A percentile compares a stretch with the other conserved stretches of the same genome.
phyloP scores from a whole-genome alignment of 2,888 invertebrate species.

The Scaeva pyrastri region DNA sequence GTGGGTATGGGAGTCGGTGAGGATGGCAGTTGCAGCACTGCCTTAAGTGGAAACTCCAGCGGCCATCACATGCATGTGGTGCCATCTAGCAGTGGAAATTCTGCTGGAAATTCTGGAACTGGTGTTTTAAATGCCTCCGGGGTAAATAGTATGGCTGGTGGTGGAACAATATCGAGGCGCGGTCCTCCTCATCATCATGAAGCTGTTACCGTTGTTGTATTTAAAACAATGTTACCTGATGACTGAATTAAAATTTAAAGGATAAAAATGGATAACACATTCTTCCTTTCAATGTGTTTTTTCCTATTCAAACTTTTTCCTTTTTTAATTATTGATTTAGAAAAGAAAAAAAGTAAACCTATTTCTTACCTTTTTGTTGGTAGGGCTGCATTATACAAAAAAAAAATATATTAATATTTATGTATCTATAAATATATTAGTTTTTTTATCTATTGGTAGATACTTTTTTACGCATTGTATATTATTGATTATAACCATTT shows the following conservation, averaged over 20 bases:
- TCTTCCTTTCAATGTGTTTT: constrained; percentile 22
- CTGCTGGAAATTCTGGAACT: constrained; percentile 47
- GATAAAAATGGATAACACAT: constrained; percentile 21
- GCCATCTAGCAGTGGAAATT: constrained; percentile 58
- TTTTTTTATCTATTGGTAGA: constrained; percentile 36
- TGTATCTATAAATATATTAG: constrained; percentile 7
- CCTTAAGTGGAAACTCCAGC: constrained; percentile 23
- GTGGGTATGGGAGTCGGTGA: constrained; percentile 30
- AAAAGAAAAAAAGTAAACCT: constrained; percentile 33
- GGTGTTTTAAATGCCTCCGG: constrained; percentile 42
- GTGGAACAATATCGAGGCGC: constrained; percentile 53
- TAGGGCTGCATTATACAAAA: constrained; percentile 66
- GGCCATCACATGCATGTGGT: constrained; percentile 51
- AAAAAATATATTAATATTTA: constrained; percentile 48
- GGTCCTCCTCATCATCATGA: constrained; percentile 79
- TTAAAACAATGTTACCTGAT: constrained; percentile 85
- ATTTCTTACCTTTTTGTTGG: constrained; percentile 58
- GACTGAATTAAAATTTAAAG: constrained; percentile 82
- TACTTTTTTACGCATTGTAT: constrained; percentile 48
- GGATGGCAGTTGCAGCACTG: not conserved
- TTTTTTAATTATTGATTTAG: constrained; percentile 22
- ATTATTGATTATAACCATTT: constrained; percentile 43
- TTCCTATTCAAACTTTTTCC: constrained; percentile 36
- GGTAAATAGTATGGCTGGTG: constrained; percentile 55
- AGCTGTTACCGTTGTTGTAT: constrained; percentile 85